Base-by-base conservation (phyloP, 2,113 vertebrate species). In the Geothlypis trichas region DNA sequence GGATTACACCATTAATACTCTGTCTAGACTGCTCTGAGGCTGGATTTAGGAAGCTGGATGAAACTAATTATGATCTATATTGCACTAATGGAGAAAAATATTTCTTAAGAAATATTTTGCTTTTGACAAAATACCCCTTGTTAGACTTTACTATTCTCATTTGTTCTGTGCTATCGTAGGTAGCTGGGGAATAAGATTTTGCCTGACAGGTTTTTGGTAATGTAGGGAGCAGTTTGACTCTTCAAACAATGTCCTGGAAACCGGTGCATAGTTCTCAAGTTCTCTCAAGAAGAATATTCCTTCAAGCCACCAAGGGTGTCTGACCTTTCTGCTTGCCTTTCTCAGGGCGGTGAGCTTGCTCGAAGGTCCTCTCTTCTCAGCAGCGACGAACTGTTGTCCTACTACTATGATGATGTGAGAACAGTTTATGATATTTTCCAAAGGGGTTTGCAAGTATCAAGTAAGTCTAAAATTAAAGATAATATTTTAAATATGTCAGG, bases 371-470 rank as follows among this genome's bases (percentile, higher is more conserved):
- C 95, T 1, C 95, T 99, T 16, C 97, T 98, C n/a, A 97, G 97
- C 6, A 97, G 88, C 0, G 97, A 99, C 1, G 98, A 98, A 59
- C 90, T 37, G 10, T 21, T 99, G 89, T 57, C 63, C 0, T 97
- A 97, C 94, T 99, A 97, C 96, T 99, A 99, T 5, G 97, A 97
- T 3, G 99, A 99, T 2, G 98, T 98, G 65, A 97, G 71, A 84
- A 99, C 99, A 3, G 67, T 90, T 42, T 99, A 99, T 37, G 98
- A 99, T 39, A 76, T 98, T 44, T 99, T 99, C 96, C 98, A 97
- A 52, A 98, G 99, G 94, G 99, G 99, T 24, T 22, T 99, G 41
- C 92, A 98, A 51, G 97, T 99, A 79, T 99, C 99, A 93, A 98
- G 99, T 99, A 98, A 99, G 99, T 96, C 22, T 52, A 67, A 90